phyloP scores from a whole-genome alignment of 2,113 vertebrate genomes.

The Charina bottae region DNA sequence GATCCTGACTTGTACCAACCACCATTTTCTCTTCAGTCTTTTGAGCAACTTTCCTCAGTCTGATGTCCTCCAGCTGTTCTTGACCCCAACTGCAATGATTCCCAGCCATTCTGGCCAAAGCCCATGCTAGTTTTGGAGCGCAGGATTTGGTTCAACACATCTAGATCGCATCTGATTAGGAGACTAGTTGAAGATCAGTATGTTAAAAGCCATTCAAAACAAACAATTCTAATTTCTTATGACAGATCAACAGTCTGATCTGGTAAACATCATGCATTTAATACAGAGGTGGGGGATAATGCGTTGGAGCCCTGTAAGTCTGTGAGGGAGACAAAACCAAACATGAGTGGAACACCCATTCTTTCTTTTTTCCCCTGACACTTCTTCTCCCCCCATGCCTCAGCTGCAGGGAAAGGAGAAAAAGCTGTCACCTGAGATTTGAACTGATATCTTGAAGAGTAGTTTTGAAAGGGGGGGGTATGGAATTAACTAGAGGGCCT shows the following conservation, averaged over 20 bases:
- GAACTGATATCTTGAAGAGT: not conserved
- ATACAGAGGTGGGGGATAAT: not conserved
- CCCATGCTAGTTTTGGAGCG: not conserved
- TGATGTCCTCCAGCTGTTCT: not conserved
- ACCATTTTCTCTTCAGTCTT: not conserved
- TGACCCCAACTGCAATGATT: not conserved
- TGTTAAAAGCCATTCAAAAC: not conserved
- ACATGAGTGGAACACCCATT: not conserved
- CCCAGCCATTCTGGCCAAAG: not conserved
- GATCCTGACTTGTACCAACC: not conserved
- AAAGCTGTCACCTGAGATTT: not conserved
- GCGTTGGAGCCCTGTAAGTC: not conserved
- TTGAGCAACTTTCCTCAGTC: not conserved
- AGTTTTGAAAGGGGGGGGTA: not conserved
- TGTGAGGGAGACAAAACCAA: not conserved
- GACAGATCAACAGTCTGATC: not conserved
- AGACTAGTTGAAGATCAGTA: not conserved
- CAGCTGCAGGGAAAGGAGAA: not conserved
- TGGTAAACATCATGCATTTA: not conserved
- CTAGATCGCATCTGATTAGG: not conserved
- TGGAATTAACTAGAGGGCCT: not conserved
- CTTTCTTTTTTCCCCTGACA: not conserved
- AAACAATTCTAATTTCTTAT: not conserved
- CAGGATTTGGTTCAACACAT: not conserved
- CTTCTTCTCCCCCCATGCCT: not conserved